Evolutionary conservation across 2,113 vertebrate genomes (phyloP).

Genomic region (Verasper variegatus): DNA sequence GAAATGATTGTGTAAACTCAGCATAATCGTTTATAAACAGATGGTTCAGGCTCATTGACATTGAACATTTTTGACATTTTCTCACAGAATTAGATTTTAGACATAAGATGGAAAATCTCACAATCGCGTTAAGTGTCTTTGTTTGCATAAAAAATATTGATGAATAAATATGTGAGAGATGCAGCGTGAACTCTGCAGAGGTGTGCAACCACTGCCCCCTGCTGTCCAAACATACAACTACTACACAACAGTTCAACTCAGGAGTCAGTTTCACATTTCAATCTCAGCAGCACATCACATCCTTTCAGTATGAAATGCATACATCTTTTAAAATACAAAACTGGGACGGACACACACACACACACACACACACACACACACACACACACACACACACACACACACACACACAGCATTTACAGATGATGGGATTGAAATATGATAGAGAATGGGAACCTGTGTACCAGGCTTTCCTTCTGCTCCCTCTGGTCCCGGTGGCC

Average conservation of each 20-base stretch:
- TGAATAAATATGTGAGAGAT: background rate
- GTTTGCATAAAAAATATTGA: background rate
- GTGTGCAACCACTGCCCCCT: conserved; percentile 50
- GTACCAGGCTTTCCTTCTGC: conserved; percentile 89
- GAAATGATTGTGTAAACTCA: background rate
- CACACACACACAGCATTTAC: conserved; percentile 22
- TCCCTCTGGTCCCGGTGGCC: conserved; percentile 82
- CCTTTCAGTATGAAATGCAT: no score
- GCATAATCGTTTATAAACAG: background rate
- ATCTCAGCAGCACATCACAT: conserved; percentile 4
- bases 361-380: background rate
- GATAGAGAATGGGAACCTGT: conserved; percentile 88
- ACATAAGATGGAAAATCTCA: no score
- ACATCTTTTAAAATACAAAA: background rate
- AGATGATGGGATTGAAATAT: conserved; percentile 80
- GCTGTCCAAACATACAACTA: conserved; percentile 18
- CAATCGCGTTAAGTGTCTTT: no score
- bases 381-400: background rate
- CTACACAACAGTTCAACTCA: background rate
- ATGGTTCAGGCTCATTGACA: background rate
- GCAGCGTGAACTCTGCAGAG: background rate
- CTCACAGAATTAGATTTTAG: background rate
- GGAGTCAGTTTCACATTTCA: conserved; percentile 14
- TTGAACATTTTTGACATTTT: background rate
- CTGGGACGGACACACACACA: background rate